A percentile compares a stretch with the other conserved stretches of the same genome.
Conservation (phyloP, 2,797 vertebrate genomes). For the Tinamus major region DNA sequence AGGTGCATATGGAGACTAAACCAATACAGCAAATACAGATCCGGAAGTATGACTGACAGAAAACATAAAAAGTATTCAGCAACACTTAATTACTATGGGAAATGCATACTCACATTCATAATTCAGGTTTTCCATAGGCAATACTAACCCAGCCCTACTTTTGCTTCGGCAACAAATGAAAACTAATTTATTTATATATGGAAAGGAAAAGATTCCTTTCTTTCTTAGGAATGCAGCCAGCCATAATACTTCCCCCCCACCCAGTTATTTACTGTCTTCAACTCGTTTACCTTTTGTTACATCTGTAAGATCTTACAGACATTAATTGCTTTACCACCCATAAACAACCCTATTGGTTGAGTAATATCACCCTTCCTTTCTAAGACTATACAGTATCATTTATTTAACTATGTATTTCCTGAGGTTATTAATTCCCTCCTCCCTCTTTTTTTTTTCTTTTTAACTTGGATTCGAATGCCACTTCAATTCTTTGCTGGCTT, state of each 20-base stretch:
- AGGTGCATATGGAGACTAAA: not conserved
- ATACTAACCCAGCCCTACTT: no score
- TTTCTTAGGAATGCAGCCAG: not conserved
- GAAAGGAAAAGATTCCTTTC: not conserved
- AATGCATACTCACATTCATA: not conserved
- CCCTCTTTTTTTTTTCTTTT: not conserved
- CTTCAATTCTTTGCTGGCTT: not conserved
- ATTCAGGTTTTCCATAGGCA: not conserved
- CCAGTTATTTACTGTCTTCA: not conserved
- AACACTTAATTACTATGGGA: not conserved
- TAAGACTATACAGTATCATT: not conserved
- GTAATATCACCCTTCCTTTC: not conserved
- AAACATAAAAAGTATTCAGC: not conserved
- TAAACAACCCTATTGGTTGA: not conserved
- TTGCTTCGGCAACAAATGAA: not conserved
- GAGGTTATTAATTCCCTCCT: not conserved
- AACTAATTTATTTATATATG: not conserved
- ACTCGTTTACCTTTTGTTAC: not conserved
- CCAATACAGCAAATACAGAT: not conserved
- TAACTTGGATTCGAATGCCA: not conserved
- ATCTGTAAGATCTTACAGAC: not conserved
- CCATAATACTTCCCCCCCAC: not conserved
- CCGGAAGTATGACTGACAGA: not conserved
- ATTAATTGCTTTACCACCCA: not conserved
- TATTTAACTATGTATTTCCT: not conserved